Evolutionary conservation across 2,113 vertebrate genomes (phyloP).

Genomic region (Oophaga pumilio): DNA sequence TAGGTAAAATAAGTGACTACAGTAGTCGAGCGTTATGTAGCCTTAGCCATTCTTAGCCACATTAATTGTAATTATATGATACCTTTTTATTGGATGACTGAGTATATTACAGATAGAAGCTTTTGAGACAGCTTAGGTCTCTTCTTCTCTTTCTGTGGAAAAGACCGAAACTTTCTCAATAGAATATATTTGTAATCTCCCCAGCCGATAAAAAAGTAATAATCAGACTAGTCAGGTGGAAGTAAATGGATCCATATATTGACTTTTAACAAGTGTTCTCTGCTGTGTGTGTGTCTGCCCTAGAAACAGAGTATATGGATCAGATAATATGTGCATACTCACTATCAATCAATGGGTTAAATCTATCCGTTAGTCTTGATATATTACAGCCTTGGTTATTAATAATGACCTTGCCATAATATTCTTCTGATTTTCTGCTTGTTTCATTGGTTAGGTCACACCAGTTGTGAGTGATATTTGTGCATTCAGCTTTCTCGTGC

Average conservation of each 20-base stretch:
- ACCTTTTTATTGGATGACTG: not conserved
- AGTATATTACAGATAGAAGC: too few species aligned
- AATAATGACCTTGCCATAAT: conserved; percentile 81
- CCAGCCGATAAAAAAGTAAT: not conserved
- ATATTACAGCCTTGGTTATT: conserved; percentile 68
- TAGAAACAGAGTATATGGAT: not conserved
- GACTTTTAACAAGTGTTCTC: not conserved
- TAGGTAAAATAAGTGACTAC: not conserved
- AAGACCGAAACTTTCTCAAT: not conserved
- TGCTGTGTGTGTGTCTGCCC: not conserved
- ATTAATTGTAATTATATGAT: not conserved
- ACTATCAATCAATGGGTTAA: conserved; percentile 85
- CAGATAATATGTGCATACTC: conserved; percentile 66
- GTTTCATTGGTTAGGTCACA: conserved; percentile 89
- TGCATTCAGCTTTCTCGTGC: conserved; percentile 77
- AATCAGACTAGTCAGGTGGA: not conserved
- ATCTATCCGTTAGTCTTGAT: conserved; percentile 76
- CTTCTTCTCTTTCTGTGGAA: not conserved
- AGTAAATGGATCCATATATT: not conserved
- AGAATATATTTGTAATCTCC: not conserved
- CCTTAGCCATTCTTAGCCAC: not conserved
- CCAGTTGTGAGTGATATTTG: conserved; percentile 69
- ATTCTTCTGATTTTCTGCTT: conserved; percentile 72
- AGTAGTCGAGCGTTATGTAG: not conserved
- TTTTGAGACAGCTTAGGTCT: too few species aligned